Base-by-base conservation (phyloP, 2,113 vertebrate species). In the Galbula dea region DNA sequence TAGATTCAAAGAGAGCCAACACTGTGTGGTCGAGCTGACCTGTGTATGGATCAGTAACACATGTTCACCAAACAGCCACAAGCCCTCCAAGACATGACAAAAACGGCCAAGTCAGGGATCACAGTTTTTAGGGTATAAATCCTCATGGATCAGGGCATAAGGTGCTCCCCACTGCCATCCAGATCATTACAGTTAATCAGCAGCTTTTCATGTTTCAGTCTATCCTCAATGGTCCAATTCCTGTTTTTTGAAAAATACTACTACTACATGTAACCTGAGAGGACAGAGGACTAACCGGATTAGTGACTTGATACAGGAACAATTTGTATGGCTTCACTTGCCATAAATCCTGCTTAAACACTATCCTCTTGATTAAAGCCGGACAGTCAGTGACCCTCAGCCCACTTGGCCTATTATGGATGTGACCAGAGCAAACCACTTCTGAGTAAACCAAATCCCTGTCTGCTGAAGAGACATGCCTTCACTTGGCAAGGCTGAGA, bases 281-380 rank as follows among this genome's bases (percentile, higher is more conserved):
- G 82, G 87, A 82, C 11, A 88, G 89, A 86, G 63, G 78, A 91
- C 94, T 91, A 91, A 66, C 65, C 59, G 91, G 91, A 96, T 96
- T 95, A 94, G 92, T 85, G 91, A 93, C 48, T 71, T 93, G 94
- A 95, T 93, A 90, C 67, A 92, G 71, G 41, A 94, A 91, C 75
- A 74, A 89, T 87, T 43, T 76, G 43, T 83, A 80, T 57, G 61
- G 57, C 71, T 83, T 68, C 69, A 16, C 85, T 90, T 68, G 83
- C 75, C 61, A 90, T 93, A 95, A 96, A 96, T 95, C 90, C 94
- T 86, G 55, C 39, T 94, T 94, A 90, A 95, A 93, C 46, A 82
- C 54, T 83, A 89, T 78, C 91, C 83, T 93, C 51, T 61, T 65
- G 62, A 52, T 91, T 71, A 45, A 81, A 91, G 79, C 85, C 59